Evolutionary conservation across 2,888 invertebrate genomes (phyloP), one percentile per base, ranked within the genome.

Genomic region (Coleophora deauratella): DNA sequence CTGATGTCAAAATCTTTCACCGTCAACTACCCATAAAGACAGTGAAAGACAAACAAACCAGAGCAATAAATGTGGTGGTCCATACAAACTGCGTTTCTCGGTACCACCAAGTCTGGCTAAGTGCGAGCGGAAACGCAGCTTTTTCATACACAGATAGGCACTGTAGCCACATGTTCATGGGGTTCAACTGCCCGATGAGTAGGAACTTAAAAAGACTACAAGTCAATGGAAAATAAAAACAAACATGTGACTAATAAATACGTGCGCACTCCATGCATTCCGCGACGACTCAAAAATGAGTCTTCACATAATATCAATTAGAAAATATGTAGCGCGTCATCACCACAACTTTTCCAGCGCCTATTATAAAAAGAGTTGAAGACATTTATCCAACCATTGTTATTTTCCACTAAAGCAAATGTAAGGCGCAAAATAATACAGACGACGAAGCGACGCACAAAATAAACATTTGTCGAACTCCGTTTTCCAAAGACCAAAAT

Each of bases 131-230:
- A 77, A 78, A 77, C 79, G 79, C 79, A 77, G 79, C 74, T 73
- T 71, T 51, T 43, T 46, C 48, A 43, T 38, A 54, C 46, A 51
- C 47, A 46, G 48, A 58, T 45, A 59, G 72, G 72, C 81, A 75
- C 77, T 61, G 77, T 81, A 84, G 84, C 82, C 84, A 82, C 84
- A 82, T 82, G 82, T 82, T 82, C 76, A 77, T 66, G 76, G 80
- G 73, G 72, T 56, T 51, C 49, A 51, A 46, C 49, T 43, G 39
- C 32, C 41, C 15, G 35, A 40, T 21, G 7, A 3, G 21, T 21
- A 3, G 21, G 21, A 54, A 52, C 52, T 43, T 51, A 56, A 46
- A n/a, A 51, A 58, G 51, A 50, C 57, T 62, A 59, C 62, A 57
- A n/a, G 53, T 59, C 52, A 58, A 59, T 60, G 52, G 47, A 62